These are phyloP conservation scores for Bettongia penicillata DNA, from an alignment of 2,113 vertebrate genomes.

Conservation along the genomic window DNA sequence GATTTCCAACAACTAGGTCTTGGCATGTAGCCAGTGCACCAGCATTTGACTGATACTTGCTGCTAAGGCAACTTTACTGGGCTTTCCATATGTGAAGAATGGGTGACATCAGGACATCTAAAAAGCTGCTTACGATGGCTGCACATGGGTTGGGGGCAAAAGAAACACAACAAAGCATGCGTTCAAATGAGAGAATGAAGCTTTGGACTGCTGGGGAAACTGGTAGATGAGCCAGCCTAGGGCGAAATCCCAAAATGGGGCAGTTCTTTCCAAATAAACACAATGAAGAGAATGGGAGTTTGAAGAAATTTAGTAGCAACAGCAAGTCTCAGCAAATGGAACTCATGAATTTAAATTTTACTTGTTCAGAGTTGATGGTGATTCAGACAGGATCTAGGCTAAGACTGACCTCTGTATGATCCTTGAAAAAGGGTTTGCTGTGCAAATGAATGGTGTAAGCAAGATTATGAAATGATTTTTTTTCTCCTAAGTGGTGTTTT, in stretches of 20 bases:
- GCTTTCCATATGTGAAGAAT: not conserved
- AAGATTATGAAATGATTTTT: not conserved
- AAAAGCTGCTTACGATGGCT: constrained; percentile 23
- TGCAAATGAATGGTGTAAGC: not conserved
- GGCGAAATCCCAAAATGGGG: not conserved
- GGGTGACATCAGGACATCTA: not conserved
- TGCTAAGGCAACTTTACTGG: not conserved
- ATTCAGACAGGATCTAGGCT: not conserved
- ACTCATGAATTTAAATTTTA: not conserved
- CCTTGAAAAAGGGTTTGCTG: not conserved
- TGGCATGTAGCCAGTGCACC: constrained; percentile 45
- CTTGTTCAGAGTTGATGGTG: constrained; percentile 1
- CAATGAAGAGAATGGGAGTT: not conserved
- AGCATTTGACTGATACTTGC: not conserved
- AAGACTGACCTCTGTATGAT: not conserved
- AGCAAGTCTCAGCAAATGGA: not conserved
- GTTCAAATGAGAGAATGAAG: not conserved
- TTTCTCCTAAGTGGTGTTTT: not conserved
- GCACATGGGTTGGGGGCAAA: not conserved
- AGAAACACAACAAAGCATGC: not conserved
- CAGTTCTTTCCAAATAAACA: constrained; percentile 30
- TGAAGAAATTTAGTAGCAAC: constrained; percentile 16
- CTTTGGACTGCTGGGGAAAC: not conserved
- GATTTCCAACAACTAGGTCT: constrained; percentile 33
- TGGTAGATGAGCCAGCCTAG: not conserved